Conservation (phyloP, 2,888 invertebrate genomes). For the Tuberolachnus salignus region DNA sequence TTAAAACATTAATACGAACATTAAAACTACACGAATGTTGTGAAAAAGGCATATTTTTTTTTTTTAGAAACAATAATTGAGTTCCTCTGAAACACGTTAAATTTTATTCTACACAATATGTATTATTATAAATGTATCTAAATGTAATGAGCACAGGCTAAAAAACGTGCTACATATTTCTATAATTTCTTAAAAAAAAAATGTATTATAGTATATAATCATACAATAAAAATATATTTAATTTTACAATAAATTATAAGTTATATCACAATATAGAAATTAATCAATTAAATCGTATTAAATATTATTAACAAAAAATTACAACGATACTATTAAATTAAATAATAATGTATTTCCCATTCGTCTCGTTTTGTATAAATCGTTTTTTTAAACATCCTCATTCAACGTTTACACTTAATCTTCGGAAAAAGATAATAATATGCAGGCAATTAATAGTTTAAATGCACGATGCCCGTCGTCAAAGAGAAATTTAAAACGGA, state of each 20-base stretch:
- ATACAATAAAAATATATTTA: slow-evolving; percentile 17
- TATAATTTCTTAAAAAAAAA: slow-evolving; percentile 3
- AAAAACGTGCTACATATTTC: slow-evolving; percentile 3
- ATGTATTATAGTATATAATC: neutral
- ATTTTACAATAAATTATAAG: slow-evolving; percentile 28
- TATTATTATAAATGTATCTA: neutral
- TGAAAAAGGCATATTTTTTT: neutral
- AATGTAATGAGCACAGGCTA: slow-evolving; percentile 21
- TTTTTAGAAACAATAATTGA: neutral
- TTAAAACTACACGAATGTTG: neutral
- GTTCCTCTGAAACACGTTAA: slow-evolving; percentile 34
- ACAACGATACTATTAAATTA: slow-evolving; percentile 23
- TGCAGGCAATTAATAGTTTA: neutral
- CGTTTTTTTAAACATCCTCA: neutral
- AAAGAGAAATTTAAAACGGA: neutral
- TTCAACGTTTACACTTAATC: neutral
- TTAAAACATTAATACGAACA: neutral
- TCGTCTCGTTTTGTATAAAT: neutral
- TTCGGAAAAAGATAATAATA: neutral
- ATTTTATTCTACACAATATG: neutral
- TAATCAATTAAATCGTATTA: slow-evolving; percentile 20
- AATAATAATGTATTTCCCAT: slow-evolving; percentile 22
- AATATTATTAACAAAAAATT: slow-evolving; percentile 48
- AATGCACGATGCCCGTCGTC: neutral
- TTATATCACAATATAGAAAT: slow-evolving; percentile 53